These are phyloP conservation scores for Psittacula echo DNA, from an alignment of 2,797 vertebrate genomes.

Conservation along the genomic window DNA sequence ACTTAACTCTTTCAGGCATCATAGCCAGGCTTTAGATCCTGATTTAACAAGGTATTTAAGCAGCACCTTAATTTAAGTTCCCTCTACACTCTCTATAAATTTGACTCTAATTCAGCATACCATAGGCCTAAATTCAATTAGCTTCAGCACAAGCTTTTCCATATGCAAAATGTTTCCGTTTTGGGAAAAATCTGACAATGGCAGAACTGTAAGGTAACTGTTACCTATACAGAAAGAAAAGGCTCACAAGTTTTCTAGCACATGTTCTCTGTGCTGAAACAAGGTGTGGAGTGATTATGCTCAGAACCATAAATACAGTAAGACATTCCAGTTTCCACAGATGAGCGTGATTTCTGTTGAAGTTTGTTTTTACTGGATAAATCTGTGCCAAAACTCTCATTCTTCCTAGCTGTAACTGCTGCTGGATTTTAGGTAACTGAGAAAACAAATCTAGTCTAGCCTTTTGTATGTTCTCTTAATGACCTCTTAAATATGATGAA, in stretches of 20 bases:
- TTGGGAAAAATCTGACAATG: not conserved
- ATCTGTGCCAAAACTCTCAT: not conserved
- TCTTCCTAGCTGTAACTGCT: not conserved
- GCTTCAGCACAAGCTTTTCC: not conserved
- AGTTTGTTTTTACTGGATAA: not conserved
- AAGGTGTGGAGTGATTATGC: not conserved
- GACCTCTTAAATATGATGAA: not conserved
- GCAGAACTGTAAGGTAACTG: not conserved
- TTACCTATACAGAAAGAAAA: not conserved
- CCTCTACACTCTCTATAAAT: not conserved
- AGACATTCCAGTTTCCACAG: not conserved
- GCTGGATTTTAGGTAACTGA: not conserved
- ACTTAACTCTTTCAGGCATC: not conserved
- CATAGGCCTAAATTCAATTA: not conserved
- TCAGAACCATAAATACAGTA: not conserved
- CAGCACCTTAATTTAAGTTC: not conserved
- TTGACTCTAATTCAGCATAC: not conserved
- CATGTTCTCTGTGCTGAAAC: not conserved
- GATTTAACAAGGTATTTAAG: not conserved
- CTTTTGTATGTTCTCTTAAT: not conserved
- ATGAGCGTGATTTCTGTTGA: not conserved
- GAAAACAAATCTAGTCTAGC: not conserved
- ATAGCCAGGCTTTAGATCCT: not conserved
- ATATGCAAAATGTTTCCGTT: not conserved
- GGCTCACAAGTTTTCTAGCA: not conserved